Percentiles rank a stretch among this genome's conserved stretches.
Evolutionary conservation across 2,113 vertebrate genomes (phyloP).

Genomic region (Eulacestoma nigropectus): DNA sequence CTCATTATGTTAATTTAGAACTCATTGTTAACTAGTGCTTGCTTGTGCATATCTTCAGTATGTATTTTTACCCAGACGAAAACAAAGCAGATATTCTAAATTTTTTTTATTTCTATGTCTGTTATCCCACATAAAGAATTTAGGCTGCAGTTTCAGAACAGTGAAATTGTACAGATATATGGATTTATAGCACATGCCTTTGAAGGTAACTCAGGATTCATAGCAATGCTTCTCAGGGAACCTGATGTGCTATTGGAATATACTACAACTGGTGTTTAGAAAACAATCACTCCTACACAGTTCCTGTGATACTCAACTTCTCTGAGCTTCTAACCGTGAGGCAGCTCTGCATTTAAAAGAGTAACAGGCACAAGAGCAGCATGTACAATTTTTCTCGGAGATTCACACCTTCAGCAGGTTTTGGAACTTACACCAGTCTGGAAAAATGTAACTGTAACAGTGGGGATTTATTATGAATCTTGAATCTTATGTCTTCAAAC

Average conservation of each 20-base stretch:
- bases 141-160: not conserved
- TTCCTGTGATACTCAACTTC: not conserved
- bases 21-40: not conserved
- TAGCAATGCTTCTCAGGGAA: not conserved
- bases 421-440: not conserved
- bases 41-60: not conserved
- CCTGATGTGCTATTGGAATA: not conserved
- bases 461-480: not conserved
- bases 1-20: not conserved
- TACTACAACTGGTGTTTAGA: not conserved
- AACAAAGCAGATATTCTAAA: not conserved
- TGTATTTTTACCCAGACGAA: not conserved
- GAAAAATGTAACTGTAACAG: not conserved
- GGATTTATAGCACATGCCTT: not conserved
- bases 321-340: not conserved
- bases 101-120: not conserved
- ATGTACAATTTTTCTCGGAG: not conserved
- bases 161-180: not conserved
- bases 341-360: not conserved
- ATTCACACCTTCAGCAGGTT: not conserved
- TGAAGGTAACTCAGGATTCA: not conserved
- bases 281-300: not conserved
- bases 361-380: not conserved
- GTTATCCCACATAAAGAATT: not conserved
- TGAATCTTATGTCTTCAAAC: not conserved